Evolutionary conservation across 2,888 invertebrate species (phyloP), one percentile per base, ranked within the genome.

Genomic region (Cremastinae sp.): DNA sequence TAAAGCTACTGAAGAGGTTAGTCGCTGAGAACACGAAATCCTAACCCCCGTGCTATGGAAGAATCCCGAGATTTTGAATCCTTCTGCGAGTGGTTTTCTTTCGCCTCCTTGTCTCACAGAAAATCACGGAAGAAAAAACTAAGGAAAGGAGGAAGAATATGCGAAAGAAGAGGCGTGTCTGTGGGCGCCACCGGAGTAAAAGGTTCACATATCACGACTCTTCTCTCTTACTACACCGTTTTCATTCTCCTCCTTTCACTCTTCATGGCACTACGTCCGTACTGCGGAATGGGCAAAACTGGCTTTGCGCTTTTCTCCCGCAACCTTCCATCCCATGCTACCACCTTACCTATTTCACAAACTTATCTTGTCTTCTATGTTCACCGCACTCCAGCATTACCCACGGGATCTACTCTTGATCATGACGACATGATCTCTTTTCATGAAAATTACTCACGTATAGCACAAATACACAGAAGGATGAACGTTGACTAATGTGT

Each of bases 381-480:
- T 81, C 83, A 79, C 78, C 81, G 79, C 82, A 61, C 75, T 75
- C 66, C 47, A 10, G n/a, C 61, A 56, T 83, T 83, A 83, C 82
- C 84, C 82, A 83, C 82, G 79, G 86, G 87, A 88, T 88, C 87
- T 86, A 87, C 85, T 84, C 83, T 79, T 82, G 78, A 79, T 74
- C n/a, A n/a, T n/a, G 80, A 78, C 80, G 75, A 82, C 80, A 76
- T 82, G 85, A 85, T 86, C 84, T 80, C 82, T 82, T 83, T 83
- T 85, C 85, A 87, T 86, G 85, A 85, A 84, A 84, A 87, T 88
- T 87, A 88, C 87, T 88, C 86, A 86, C 81, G 41, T 8, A 28
- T 51, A 14, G 45, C 70, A 69, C 69, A 47, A 53, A 35, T 14
- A 39, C n/a, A 12, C 55, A 61, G 69, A 22, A 51, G 74, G 75